Percentiles rank a stretch among this genome's conserved stretches.
Evolutionary conservation across 2,888 invertebrate genomes (phyloP).

Genomic region (Smittia sp.): DNA sequence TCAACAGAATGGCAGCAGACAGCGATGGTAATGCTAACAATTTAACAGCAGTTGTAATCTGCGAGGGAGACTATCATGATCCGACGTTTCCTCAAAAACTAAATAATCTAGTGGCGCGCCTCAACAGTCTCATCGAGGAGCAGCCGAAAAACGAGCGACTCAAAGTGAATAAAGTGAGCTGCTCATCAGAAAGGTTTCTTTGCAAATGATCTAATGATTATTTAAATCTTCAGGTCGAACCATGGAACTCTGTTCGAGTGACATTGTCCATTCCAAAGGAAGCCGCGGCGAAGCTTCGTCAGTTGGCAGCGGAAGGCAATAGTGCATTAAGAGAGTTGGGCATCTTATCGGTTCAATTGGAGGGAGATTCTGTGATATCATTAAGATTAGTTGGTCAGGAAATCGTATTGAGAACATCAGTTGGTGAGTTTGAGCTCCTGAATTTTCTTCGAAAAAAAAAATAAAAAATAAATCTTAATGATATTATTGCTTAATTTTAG

Average conservation of each 20-base stretch:
- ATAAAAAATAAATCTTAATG: neutral
- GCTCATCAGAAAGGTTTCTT: too few species aligned
- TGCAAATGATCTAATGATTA: neutral
- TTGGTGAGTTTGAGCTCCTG: slow-evolving; percentile 14
- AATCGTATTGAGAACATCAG: slow-evolving; percentile 61
- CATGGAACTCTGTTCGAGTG: slow-evolving; percentile 97
- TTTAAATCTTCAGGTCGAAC: slow-evolving; percentile 71
- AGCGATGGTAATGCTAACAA: slow-evolving; percentile 71
- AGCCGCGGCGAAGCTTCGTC: slow-evolving; percentile 86
- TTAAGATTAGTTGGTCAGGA: slow-evolving; percentile 71
- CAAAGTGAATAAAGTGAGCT: slow-evolving; percentile 66
- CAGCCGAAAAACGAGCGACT: slow-evolving; percentile 56
- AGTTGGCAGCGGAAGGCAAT: slow-evolving; percentile 88
- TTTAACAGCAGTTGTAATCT: slow-evolving; percentile 79
- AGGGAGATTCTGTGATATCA: slow-evolving; percentile 78
- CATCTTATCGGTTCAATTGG: slow-evolving; percentile 92
- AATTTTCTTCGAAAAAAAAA: neutral
- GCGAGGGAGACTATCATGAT: slow-evolving; percentile 86
- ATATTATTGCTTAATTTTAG: slow-evolving; percentile 40
- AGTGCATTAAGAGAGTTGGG: slow-evolving; percentile 86
- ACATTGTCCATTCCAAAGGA: slow-evolving; percentile 96
- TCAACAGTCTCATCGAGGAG: slow-evolving; percentile 72
- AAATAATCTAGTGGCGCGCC: slow-evolving; percentile 71
- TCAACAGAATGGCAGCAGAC: slow-evolving; percentile 72
- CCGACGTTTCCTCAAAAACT: slow-evolving; percentile 81